Evolutionary conservation across 1,140 invertebrate species (phyloP).

Genomic region (Drosophila nigrodunni): DNA sequence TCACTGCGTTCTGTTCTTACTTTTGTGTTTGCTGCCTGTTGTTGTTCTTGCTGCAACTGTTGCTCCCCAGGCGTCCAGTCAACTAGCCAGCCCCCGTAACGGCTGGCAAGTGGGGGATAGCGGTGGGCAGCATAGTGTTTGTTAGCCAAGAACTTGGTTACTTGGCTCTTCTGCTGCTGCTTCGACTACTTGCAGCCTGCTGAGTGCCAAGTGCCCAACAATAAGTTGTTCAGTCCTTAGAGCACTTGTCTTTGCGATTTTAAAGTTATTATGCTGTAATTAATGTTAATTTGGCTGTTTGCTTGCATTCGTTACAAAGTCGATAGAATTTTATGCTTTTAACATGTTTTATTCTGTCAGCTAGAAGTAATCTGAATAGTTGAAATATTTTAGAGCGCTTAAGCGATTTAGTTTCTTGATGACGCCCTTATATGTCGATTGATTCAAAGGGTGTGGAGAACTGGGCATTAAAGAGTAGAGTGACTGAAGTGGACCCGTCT

Average conservation of each 20-base stretch:
- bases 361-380: too few relatives aligned
- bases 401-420: too few relatives aligned
- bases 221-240: constrained; percentile 69
- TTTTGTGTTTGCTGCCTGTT: constrained; percentile 50
- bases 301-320: too few relatives aligned
- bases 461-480: too few relatives aligned
- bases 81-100: constrained; percentile 35
- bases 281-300: constrained; percentile 73
- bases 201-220: constrained; percentile 69
- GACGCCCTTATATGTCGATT: too few relatives aligned
- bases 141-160: constrained; percentile 25
- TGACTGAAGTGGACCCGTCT: too few relatives aligned
- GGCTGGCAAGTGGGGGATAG: background rate
- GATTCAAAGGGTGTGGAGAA: too few relatives aligned
- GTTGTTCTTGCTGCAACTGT: constrained; percentile 30
- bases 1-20: constrained; percentile 55
- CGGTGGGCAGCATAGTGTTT: too few relatives aligned
- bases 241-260: constrained; percentile 74
- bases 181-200: constrained; percentile 34
- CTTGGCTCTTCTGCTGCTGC: constrained; percentile 14
- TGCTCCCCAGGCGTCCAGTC: constrained; percentile 38
- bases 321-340: constrained; percentile 20
- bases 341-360: too few relatives aligned
- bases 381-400: too few relatives aligned
- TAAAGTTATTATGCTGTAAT: constrained; percentile 79